Evolutionary conservation across 23 tunicate species (phyloP).

Genomic region (Trididemnum miniatum): DNA sequence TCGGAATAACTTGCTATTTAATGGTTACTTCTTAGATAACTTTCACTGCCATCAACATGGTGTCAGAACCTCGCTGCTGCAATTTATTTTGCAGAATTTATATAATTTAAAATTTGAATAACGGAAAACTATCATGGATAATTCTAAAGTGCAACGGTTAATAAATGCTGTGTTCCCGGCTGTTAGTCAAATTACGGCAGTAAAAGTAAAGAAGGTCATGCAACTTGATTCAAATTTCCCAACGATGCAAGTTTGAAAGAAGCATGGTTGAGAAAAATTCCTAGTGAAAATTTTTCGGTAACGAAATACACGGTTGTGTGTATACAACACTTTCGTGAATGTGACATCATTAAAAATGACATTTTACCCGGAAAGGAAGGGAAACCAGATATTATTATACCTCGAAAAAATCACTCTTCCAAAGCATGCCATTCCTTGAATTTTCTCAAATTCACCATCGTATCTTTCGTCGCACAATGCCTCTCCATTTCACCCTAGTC

Average conservation of each 20-base stretch:
- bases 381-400: not conserved
- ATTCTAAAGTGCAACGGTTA: too few relatives aligned
- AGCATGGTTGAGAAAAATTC: not conserved
- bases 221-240: not conserved
- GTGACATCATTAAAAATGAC: not conserved
- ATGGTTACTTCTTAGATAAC: too few relatives aligned
- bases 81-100: too few relatives aligned
- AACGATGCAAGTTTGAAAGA: not conserved
- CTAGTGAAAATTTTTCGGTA: not conserved
- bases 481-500: too few relatives aligned
- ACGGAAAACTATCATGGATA: too few relatives aligned
- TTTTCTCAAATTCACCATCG: too few relatives aligned
- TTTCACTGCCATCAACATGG: too few relatives aligned
- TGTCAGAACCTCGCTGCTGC: too few relatives aligned
- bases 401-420: not conserved
- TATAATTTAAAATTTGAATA: too few relatives aligned
- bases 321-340: not conserved
- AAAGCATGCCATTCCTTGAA: too few relatives aligned
- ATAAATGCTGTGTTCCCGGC: conserved; percentile 14
- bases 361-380: not conserved
- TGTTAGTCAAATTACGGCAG: conserved; percentile 1
- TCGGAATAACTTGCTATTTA: too few relatives aligned
- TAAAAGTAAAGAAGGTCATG: not conserved
- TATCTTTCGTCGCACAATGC: too few relatives aligned
- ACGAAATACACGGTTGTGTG: conserved; percentile 12